A percentile compares a stretch with the other conserved stretches of the same genome.
These are phyloP conservation scores for Branchipolynoe longqiensis DNA, from an alignment of 2,888 invertebrate species.

Conservation along the genomic window DNA sequence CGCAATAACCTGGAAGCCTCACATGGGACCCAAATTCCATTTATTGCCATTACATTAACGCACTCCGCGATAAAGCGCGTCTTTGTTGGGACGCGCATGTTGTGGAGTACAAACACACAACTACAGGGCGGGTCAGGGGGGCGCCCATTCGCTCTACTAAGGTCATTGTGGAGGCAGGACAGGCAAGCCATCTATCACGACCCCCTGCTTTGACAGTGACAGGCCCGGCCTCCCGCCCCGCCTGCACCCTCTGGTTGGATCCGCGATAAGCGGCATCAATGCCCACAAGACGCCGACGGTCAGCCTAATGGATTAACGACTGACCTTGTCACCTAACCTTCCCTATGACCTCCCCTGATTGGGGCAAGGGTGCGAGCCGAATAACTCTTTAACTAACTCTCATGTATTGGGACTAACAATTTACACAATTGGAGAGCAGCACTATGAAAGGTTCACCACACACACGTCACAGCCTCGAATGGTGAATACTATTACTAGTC, in stretches of 20 bases:
- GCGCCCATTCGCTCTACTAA: neutral
- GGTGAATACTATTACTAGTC: too few relatives aligned
- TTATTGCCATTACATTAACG: too few relatives aligned
- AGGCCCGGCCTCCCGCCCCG: neutral
- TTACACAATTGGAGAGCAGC: too few relatives aligned
- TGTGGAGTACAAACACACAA: neutral
- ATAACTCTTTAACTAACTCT: too few relatives aligned
- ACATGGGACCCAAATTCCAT: too few relatives aligned
- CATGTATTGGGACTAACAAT: too few relatives aligned
- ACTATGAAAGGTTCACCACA: too few relatives aligned
- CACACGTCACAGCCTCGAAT: too few relatives aligned
- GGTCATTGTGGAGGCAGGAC: conserved; percentile 22
- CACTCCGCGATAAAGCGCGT: too few relatives aligned
- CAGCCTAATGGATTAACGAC: conserved; percentile 42
- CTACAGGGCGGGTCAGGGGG: conserved; percentile 13
- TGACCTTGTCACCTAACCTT: conserved; percentile 39
- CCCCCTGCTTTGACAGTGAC: conserved; percentile 31
- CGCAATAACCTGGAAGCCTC: too few relatives aligned
- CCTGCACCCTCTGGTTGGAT: conserved; percentile 31
- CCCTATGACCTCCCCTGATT: conserved; percentile 27
- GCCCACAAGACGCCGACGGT: conserved; percentile 15
- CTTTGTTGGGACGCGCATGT: neutral
- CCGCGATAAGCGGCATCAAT: conserved; percentile 53
- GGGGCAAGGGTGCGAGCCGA: neutral
- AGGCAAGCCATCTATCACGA: conserved; percentile 27